Conservation (phyloP, 2,888 invertebrate genomes). For the Monopis laevigella region DNA sequence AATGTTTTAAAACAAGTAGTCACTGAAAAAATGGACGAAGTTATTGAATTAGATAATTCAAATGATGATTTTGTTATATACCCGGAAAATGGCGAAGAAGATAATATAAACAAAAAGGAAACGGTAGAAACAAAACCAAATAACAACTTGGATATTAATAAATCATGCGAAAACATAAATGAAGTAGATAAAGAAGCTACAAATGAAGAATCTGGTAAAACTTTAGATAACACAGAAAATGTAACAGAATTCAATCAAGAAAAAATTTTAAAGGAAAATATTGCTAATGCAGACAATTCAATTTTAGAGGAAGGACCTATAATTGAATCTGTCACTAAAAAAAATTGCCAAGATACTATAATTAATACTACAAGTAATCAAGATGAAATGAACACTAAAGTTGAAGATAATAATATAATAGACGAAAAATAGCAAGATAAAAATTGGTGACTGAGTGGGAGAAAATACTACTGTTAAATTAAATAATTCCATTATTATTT, state of each 20-base stretch:
- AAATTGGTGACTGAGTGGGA: not conserved
- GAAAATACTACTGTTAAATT: not conserved
- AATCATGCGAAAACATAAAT: slow-evolving; percentile 10
- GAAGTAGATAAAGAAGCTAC: slow-evolving; percentile 1
- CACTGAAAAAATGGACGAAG: too few species aligned
- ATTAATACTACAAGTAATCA: too few species aligned
- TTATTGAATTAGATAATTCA: slow-evolving; percentile 24
- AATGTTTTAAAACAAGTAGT: slow-evolving; percentile 44
- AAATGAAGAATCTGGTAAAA: slow-evolving; percentile 10
- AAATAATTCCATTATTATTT: not conserved
- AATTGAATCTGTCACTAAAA: too few species aligned
- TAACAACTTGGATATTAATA: slow-evolving; percentile 6
- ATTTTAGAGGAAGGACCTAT: too few species aligned
- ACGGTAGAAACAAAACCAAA: not conserved
- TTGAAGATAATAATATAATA: not conserved
- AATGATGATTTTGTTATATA: too few species aligned
- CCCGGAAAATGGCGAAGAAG: too few species aligned
- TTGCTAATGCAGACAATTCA: too few species aligned
- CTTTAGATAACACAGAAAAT: slow-evolving; percentile 19
- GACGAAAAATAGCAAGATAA: not conserved
- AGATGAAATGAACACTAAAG: too few species aligned
- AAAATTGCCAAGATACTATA: too few species aligned
- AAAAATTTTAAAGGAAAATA: slow-evolving; percentile 9
- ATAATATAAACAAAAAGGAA: slow-evolving; percentile 3
- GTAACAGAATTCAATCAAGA: slow-evolving; percentile 12